A percentile compares a stretch with the other conserved stretches of the same genome.
Evolutionary conservation across 2,888 invertebrate genomes (phyloP).

Genomic region (Rhingia campestris): DNA sequence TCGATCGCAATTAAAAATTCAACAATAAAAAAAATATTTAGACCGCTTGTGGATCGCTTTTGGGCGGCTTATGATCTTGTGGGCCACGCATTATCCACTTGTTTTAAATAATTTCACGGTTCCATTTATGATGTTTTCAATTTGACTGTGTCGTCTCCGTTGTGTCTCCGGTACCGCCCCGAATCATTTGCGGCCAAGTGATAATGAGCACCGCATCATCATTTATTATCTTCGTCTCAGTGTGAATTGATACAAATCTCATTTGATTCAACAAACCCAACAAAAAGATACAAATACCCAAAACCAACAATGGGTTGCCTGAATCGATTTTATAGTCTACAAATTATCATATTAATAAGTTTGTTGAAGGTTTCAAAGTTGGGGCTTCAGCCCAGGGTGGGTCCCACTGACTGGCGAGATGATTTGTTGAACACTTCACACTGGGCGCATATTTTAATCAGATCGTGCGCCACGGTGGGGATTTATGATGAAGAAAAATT

Average conservation of each 20-base stretch:
- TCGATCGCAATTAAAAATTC: slow-evolving; percentile 65
- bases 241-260: slow-evolving; percentile 70
- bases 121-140: slow-evolving; percentile 47
- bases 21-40: slow-evolving; percentile 37
- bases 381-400: slow-evolving; percentile 11
- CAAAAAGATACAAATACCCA: slow-evolving; percentile 40
- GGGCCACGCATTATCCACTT: slow-evolving; percentile 32
- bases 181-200: slow-evolving; percentile 69
- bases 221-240: slow-evolving; percentile 69
- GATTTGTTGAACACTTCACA: slow-evolving; percentile 68
- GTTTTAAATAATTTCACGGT: slow-evolving; percentile 70
- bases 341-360: slow-evolving; percentile 74
- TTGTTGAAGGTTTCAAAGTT: slow-evolving; percentile 60
- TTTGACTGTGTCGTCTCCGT: slow-evolving; percentile 67
- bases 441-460: slow-evolving; percentile 49
- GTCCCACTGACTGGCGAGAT: slow-evolving; percentile 16
- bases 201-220: slow-evolving; percentile 70
- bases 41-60: slow-evolving; percentile 50
- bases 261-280: slow-evolving; percentile 42
- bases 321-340: slow-evolving; percentile 67
- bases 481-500: slow-evolving; percentile 29
- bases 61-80: slow-evolving; percentile 29
- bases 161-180: slow-evolving; percentile 72
- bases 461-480: slow-evolving; percentile 10
- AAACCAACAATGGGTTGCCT: slow-evolving; percentile 65